Conservation (phyloP, 1,140 invertebrate species). For the Leguminivora glycinivorella region DNA sequence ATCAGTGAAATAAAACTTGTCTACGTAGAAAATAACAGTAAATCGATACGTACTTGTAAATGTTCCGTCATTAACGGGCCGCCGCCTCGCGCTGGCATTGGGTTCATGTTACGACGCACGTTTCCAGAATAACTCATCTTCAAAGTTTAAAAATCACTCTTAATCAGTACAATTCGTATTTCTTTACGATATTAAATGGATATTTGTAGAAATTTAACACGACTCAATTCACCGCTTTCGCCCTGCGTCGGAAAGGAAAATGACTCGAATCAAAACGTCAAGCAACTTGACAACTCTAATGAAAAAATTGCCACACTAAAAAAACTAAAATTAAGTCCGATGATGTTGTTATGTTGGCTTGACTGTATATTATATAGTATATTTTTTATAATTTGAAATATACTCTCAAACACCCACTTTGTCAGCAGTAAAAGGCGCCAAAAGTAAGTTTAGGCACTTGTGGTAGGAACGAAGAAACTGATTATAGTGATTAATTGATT, state of each 20-base stretch:
- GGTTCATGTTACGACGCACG: constrained; percentile 15
- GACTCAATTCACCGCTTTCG: not conserved
- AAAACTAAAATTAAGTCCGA: too few relatives aligned
- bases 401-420: too few relatives aligned
- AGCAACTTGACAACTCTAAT: not conserved
- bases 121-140: constrained; percentile 2
- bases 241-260: not conserved
- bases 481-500: too few relatives aligned
- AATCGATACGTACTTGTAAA: constrained; percentile 30
- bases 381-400: too few relatives aligned
- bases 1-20: not conserved
- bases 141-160: not conserved
- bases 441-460: too few relatives aligned
- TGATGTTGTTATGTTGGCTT: too few relatives aligned
- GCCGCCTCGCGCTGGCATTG: not conserved
- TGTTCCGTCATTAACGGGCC: constrained; percentile 34
- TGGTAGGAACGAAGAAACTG: too few relatives aligned
- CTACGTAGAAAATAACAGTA: constrained; percentile 15
- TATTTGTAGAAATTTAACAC: not conserved
- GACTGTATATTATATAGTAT: too few relatives aligned
- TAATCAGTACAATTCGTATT: constrained; percentile 35
- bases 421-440: too few relatives aligned
- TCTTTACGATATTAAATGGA: not conserved
- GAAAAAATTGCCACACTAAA: not conserved
- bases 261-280: not conserved